Conservation (phyloP, 2,888 invertebrate genomes). For the Zonitis immaculata region DNA sequence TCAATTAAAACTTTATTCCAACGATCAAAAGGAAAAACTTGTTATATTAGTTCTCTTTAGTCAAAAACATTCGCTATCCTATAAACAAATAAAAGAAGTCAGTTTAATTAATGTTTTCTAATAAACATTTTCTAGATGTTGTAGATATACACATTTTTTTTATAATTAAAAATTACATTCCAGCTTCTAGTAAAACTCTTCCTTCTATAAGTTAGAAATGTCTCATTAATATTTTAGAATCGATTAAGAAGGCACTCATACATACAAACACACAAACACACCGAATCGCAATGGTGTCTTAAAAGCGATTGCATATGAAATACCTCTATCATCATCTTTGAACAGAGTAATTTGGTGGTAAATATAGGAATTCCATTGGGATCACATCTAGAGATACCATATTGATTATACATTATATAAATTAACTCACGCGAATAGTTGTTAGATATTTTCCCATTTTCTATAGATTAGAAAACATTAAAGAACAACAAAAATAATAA, state of each 20-base stretch:
- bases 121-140: constrained; percentile 27
- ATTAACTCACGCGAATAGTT: constrained; percentile 23
- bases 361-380: constrained; percentile 15
- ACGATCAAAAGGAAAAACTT: too few relatives aligned
- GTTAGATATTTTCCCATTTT: constrained; percentile 13
- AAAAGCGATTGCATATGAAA: constrained; percentile 28
- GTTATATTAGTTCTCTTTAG: too few relatives aligned
- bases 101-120: constrained; percentile 33
- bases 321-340: constrained; percentile 32
- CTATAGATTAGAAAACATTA: too few relatives aligned
- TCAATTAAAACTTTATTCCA: not conserved
- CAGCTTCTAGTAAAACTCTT: constrained; percentile 6
- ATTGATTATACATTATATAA: constrained; percentile 29
- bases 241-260: constrained; percentile 17
- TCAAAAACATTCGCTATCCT: not conserved
- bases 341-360: constrained; percentile 25
- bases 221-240: constrained; percentile 20
- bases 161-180: constrained; percentile 25
- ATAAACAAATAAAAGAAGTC: constrained; percentile 23
- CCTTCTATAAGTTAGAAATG: not conserved
- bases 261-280: too few relatives aligned
- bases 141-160: constrained; percentile 26
- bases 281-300: constrained; percentile 8
- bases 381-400: constrained; percentile 24
- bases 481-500: too few relatives aligned